Base-by-base conservation (phyloP, 2,888 invertebrate genomes). In the Campaea margaritaria region DNA sequence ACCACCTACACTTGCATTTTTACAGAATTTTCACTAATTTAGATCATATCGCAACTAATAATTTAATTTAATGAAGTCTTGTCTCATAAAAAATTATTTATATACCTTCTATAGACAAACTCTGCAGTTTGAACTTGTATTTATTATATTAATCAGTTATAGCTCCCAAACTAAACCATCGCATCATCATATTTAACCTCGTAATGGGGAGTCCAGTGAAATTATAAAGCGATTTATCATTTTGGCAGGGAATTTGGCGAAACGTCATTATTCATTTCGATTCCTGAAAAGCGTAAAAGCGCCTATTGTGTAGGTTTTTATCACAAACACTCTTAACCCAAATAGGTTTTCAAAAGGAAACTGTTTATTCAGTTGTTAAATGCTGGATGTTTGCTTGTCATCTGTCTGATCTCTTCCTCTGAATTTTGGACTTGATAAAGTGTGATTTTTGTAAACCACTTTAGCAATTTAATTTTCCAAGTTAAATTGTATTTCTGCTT, bases 191-290 rank as follows among this genome's bases (percentile, higher is more conserved):
- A 70, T 77, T 77, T 64, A 70, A 74, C 68, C 74, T 69, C 58
- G 64, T 76, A 78, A 77, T 76, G 68, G 72, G 60, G 69, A 68
- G 68, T 72, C 73, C 70, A 65, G 71, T 69, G 77, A 79, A 85
- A 86, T 86, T 85, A 83, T 78, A 78, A 78, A 75, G 78, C 77
- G 79, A 87, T 87, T 84, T 79, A 81, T 87, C 86, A 86, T 76
- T 80, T 79, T 75, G 73, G 70, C 72, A 70, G 75, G 76, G 73
- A 70, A 81, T 81, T 85, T 69, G 70, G 67, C 62, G 73, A 78
- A 80, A 84, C 71, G 78, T 82, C 86, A 82, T 86, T 77, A 87
- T 79, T 85, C 83, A 85, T 86, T 82, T 76, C 69, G 64, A 76
- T 75, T 79, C 74, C 68, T 74, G 73, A 73, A 81, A 76, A 75